These are phyloP conservation scores for Bufo gargarizans DNA, from an alignment of 2,113 vertebrate genomes.

Conservation along the genomic window DNA sequence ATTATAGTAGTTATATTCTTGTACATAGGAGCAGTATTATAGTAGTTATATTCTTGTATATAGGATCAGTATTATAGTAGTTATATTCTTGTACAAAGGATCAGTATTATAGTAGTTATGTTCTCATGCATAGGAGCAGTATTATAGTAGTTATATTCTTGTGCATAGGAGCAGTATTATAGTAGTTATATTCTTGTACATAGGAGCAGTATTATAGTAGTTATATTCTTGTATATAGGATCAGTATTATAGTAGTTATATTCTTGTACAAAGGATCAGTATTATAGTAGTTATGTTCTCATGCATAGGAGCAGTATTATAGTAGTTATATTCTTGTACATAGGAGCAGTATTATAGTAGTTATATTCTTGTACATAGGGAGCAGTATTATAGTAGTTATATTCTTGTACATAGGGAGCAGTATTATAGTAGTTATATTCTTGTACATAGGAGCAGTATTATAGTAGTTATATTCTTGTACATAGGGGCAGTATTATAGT, in stretches of 20 bases:
- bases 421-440: constrained; percentile 2
- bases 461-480: constrained; percentile 8
- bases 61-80: neutral
- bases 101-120: neutral
- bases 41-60: constrained; percentile 1
- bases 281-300: constrained; percentile 3
- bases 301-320: neutral
- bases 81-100: neutral
- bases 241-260: neutral
- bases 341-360: neutral
- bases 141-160: constrained; percentile 10
- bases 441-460: neutral
- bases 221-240: too few species aligned
- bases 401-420: neutral
- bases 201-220: too few species aligned
- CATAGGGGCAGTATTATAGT: constrained; percentile 1
- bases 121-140: neutral
- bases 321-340: constrained; percentile 4
- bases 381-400: neutral
- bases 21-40: constrained; percentile 5
- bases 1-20: constrained; percentile 12
- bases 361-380: constrained; percentile 5
- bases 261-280: neutral
- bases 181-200: neutral
- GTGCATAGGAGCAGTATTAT: neutral